phyloP scores from a whole-genome alignment of 2,113 vertebrate species.

The Menidia beryllina region DNA sequence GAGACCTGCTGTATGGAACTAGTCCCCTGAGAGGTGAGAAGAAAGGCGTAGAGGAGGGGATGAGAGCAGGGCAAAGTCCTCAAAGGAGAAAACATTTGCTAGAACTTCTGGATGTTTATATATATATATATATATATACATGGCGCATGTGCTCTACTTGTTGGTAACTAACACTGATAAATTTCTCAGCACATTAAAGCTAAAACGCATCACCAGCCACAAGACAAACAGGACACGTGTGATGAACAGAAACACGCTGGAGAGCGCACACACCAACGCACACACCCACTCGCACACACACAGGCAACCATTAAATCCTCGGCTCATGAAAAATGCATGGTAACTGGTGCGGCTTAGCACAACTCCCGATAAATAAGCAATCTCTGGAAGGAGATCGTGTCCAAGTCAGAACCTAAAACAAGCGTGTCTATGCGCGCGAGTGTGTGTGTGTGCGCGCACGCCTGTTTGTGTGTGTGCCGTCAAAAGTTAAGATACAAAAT shows the following conservation, averaged over 20 bases:
- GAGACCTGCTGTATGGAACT: constrained; percentile 72
- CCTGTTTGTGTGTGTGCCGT: constrained; percentile 7
- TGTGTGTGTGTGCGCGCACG: background rate
- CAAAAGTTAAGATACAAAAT: constrained; percentile 46
- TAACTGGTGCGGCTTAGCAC: constrained; percentile 67
- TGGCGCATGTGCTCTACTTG: constrained; percentile 48
- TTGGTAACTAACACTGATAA: constrained; percentile 38
- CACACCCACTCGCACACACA: constrained; percentile 36
- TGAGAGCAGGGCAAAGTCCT: constrained; percentile 23
- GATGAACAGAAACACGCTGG: constrained; percentile 20
- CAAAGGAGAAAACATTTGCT: constrained; percentile 51
- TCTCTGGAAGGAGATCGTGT: constrained; percentile 66
- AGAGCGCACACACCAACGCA: constrained; percentile 16
- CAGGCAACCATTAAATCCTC: constrained; percentile 62
- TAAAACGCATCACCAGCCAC: constrained; percentile 47
- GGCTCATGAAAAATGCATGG: constrained; percentile 79
- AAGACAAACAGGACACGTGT: constrained; percentile 38
- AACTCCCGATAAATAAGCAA: constrained; percentile 77
- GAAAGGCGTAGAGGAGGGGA: background rate
- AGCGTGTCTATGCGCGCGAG: constrained; percentile 27
- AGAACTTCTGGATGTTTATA: constrained; percentile 41
- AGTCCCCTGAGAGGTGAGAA: constrained; percentile 54
- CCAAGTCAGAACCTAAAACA: constrained; percentile 53
- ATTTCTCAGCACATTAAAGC: constrained; percentile 65
- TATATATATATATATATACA: constrained; percentile 58